Conservation (phyloP, 1,140 invertebrate species). For the Drosophila elegans region DNA sequence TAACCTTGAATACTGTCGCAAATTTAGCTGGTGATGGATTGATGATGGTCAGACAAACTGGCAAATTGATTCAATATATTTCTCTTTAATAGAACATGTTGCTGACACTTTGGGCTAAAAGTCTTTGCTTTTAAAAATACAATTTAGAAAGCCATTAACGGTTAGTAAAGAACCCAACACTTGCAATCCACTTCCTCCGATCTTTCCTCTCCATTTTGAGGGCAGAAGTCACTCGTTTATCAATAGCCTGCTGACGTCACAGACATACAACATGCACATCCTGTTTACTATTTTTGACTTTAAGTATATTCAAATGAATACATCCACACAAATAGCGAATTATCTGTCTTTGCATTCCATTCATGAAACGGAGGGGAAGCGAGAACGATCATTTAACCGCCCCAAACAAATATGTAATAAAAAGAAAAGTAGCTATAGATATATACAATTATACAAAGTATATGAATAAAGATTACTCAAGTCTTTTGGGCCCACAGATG, state of each 20-base stretch:
- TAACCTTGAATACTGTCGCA: conserved; percentile 39
- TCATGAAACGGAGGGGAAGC: conserved; percentile 62
- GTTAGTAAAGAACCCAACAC: conserved; percentile 14
- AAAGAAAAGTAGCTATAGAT: conserved; percentile 42
- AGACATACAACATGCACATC: conserved; percentile 48
- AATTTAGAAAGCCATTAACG: conserved; percentile 22
- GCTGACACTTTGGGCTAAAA: conserved; percentile 35
- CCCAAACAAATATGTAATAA: conserved; percentile 47
- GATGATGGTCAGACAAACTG: conserved; percentile 39
- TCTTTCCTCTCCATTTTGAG: conserved; percentile 5
- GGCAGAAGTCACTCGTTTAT: conserved; percentile 33
- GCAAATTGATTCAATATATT: conserved; percentile 20
- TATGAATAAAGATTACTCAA: conserved; percentile 47
- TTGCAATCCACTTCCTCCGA: conserved; percentile 12
- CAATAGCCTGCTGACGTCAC: conserved; percentile 56
- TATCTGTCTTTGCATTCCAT: conserved; percentile 57
- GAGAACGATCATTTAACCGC: conserved; percentile 22
- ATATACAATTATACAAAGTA: conserved; percentile 58
- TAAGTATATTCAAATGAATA: conserved; percentile 24
- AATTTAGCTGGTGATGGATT: conserved; percentile 27
- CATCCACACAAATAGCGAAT: conserved; percentile 14
- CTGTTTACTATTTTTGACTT: conserved; percentile 70
- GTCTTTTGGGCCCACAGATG: conserved; percentile 34
- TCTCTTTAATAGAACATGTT: conserved; percentile 13
- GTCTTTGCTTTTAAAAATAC: conserved; percentile 8